Conservation (phyloP, 1,140 invertebrate genomes). For the Mesaphorura yosii region DNA sequence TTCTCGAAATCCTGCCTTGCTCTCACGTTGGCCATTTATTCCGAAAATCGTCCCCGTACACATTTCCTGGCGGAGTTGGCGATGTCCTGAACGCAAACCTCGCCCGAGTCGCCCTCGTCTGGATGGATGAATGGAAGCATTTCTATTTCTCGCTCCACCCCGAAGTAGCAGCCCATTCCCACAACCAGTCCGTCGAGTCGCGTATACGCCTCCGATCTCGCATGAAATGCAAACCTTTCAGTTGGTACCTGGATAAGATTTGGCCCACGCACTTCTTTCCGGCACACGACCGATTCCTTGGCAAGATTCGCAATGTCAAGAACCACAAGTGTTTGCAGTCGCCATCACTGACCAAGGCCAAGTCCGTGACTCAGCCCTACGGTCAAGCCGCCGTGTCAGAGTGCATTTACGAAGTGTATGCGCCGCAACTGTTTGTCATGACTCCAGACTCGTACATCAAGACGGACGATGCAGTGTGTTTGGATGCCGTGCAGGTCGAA, state of each 20-base stretch:
- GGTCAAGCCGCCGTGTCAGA: conserved; percentile 48
- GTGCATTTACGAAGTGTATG: conserved; percentile 37
- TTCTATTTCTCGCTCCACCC: conserved; percentile 78
- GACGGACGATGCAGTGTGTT: conserved; percentile 60
- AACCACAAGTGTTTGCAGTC: conserved; percentile 47
- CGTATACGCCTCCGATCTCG: conserved; percentile 59
- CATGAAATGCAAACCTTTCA: conserved; percentile 76
- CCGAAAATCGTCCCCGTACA: conserved; percentile 82
- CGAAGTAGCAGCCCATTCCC: conserved; percentile 49
- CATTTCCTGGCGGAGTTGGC: conserved; percentile 69
- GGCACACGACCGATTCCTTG: conserved; percentile 65
- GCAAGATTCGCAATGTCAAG: conserved; percentile 46
- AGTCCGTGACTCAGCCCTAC: conserved; percentile 46
- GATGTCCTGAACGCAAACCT: conserved; percentile 80
- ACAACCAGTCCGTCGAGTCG: conserved; percentile 56
- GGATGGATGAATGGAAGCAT: conserved; percentile 89
- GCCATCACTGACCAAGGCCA: conserved; percentile 40
- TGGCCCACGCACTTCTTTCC: conserved; percentile 86
- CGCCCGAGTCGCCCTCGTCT: conserved; percentile 73
- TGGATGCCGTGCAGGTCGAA: conserved; percentile 47
- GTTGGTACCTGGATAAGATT: conserved; percentile 84
- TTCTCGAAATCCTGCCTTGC: conserved; percentile 87
- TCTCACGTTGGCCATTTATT: conserved; percentile 98
- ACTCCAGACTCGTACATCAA: conserved; percentile 51
- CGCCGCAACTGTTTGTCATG: conserved; percentile 63